These are phyloP conservation scores for Carassius carassius DNA, from an alignment of 2,113 vertebrate genomes.

Conservation along the genomic window DNA sequence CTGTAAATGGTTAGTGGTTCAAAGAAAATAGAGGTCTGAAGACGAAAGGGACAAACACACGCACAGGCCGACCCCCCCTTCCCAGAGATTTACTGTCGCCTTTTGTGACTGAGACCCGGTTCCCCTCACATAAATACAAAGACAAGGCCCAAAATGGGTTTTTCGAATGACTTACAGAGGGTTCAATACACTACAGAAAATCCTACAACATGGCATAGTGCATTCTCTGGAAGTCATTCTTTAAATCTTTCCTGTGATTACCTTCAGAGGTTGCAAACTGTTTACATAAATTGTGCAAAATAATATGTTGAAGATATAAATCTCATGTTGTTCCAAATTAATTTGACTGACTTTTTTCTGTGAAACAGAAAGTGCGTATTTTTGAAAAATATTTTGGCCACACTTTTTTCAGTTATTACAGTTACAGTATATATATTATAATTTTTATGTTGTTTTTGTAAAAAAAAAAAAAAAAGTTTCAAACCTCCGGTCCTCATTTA, in stretches of 20 bases:
- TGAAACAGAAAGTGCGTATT: not conserved
- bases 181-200: not conserved
- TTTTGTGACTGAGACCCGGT: slow-evolving; percentile 69
- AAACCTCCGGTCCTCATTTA: not conserved
- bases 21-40: slow-evolving; percentile 70
- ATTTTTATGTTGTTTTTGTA: not conserved
- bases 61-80: slow-evolving; percentile 59
- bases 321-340: not conserved
- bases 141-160: not conserved
- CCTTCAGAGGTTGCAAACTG: not conserved
- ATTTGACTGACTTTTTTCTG: not conserved
- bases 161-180: slow-evolving; percentile 2
- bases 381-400: not conserved
- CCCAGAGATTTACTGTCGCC: slow-evolving; percentile 72
- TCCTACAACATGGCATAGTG: not conserved
- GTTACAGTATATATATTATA: no score
- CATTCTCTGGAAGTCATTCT: not conserved
- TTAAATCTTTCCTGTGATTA: not conserved
- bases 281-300: not conserved
- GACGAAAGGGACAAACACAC: slow-evolving; percentile 67
- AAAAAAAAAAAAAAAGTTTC: no score
- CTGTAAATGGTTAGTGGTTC: slow-evolving; percentile 59
- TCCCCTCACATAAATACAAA: slow-evolving; percentile 15
- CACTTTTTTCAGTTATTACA: no score
- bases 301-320: not conserved